Conservation (phyloP, 1,140 invertebrate genomes). For the Eumeta japonica region DNA sequence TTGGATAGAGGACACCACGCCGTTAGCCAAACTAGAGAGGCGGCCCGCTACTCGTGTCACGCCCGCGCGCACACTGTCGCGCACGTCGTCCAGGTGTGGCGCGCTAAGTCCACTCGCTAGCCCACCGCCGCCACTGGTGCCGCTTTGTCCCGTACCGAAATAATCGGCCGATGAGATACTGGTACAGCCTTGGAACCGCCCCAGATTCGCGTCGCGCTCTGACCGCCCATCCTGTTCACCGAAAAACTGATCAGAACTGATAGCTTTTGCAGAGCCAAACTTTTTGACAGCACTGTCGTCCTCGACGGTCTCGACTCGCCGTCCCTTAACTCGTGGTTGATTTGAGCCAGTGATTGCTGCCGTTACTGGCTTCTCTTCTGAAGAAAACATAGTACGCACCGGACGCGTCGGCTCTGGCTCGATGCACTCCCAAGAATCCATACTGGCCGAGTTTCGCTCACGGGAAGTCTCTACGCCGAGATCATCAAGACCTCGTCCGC, state of each 20-base stretch:
- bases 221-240: slow-evolving; percentile 65
- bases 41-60: slow-evolving; percentile 95
- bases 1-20: slow-evolving; percentile 90
- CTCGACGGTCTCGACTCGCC: slow-evolving; percentile 16
- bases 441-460: slow-evolving; percentile 1
- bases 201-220: slow-evolving; percentile 60
- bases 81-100: slow-evolving; percentile 86
- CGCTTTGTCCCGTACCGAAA: slow-evolving; percentile 66
- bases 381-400: slow-evolving; percentile 37
- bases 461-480: slow-evolving; percentile 1
- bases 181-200: slow-evolving; percentile 83
- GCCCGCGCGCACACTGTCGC: slow-evolving; percentile 82
- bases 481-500: slow-evolving; percentile 20
- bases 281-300: slow-evolving; percentile 84
- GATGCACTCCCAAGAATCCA: slow-evolving; percentile 32
- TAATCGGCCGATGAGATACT: slow-evolving; percentile 96
- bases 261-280: slow-evolving; percentile 94
- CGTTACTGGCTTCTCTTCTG: slow-evolving; percentile 6
- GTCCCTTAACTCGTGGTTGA: slow-evolving; percentile 6
- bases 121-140: slow-evolving; percentile 2
- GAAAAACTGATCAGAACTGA: slow-evolving; percentile 96
- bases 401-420: slow-evolving; percentile 31
- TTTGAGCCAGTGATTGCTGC: slow-evolving; percentile 6
- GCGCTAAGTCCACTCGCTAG: slow-evolving; percentile 36
- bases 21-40: slow-evolving; percentile 89